Percentiles rank a stretch among this genome's conserved stretches.
These are phyloP conservation scores for Germaria angustata DNA, from an alignment of 2,888 invertebrate species.

Conservation along the genomic window DNA sequence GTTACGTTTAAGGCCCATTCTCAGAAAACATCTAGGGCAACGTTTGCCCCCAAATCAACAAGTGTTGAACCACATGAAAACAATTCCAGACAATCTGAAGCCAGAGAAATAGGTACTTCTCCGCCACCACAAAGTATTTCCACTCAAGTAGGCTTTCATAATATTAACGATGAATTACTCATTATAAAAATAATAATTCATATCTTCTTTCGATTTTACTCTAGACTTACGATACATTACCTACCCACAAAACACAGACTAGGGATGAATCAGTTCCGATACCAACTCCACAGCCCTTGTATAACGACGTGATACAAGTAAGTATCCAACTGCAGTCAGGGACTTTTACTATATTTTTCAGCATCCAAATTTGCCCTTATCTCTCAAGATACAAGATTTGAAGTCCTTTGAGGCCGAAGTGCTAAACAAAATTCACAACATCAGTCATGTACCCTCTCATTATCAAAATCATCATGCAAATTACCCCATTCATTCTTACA, in stretches of 20 bases:
- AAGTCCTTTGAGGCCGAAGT: conserved; percentile 58
- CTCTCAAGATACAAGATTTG: conserved; percentile 50
- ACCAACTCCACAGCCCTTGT: not conserved
- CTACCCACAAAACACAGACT: conserved; percentile 43
- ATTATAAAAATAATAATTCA: conserved; percentile 12
- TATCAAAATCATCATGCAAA: conserved; percentile 72
- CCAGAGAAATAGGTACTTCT: conserved; percentile 87
- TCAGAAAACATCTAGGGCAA: conserved; percentile 76
- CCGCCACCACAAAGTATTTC: conserved; percentile 93
- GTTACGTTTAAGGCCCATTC: conserved; percentile 70
- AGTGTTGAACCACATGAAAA: conserved; percentile 75
- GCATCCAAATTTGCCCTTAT: conserved; percentile 70
- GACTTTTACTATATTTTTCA: conserved; percentile 67
- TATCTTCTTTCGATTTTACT: conserved; percentile 30
- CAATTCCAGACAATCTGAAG: conserved; percentile 21
- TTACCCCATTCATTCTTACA: conserved; percentile 34
- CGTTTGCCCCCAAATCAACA: conserved; percentile 83
- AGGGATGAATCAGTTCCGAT: conserved; percentile 5
- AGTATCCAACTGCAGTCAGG: conserved; percentile 1
- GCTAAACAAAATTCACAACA: conserved; percentile 59
- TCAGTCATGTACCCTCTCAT: conserved; percentile 69
- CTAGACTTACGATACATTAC: conserved; percentile 82
- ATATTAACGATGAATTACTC: not conserved
- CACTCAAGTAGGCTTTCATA: conserved; percentile 84
- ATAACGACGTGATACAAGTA: conserved; percentile 50